Base-by-base conservation (phyloP, 2,888 invertebrate genomes). In the Nephrocerus scutellatus region DNA sequence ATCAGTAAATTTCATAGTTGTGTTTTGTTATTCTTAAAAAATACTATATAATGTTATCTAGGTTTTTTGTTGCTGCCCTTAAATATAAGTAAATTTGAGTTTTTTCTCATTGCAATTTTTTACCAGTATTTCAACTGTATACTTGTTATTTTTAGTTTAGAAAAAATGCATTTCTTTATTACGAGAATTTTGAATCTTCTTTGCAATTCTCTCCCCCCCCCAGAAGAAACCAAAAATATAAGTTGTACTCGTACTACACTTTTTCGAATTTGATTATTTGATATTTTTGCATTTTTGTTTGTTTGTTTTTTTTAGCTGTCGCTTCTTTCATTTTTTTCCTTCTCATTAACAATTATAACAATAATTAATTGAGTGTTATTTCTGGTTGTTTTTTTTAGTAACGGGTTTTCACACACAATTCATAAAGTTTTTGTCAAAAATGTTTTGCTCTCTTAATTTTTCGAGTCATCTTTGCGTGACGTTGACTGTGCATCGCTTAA, bases 401-500 rank as follows among this genome's bases (percentile, higher is more conserved):
- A 22, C 22, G 10, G 7, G 10, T 22, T 9, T 10, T 9, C 10
- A 10, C 10, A 22, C 22, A 22, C 10, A 7, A 22, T 9, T 22
- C 22, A 22, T 22, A 7, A 22, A 22, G 7, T 10, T 9, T 9
- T 22, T 10, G 10, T 9, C 8, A 22, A 8, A 22, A 9, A 9
- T 10, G 10, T 22, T 10, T 9, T 22, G 23, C 23, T 9, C n/a
- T 45, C 51, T 62, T 64, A 67, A 64, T 68, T 68, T 66, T 68
- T 68, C 59, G 67, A 65, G 59, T 69, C 68, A 64, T 69, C 68
- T 69, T 69, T 69, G 66, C 68, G 68, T 66, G 67, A 64, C 64
- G 68, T 66, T 63, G 68, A 66, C 65, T 68, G 68, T 60, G 68
- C 68, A 67, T 70, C 68, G 68, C 70, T 70, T 71, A 75, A 75